Percentiles rank a stretch among this genome's conserved stretches.
These are phyloP conservation scores for Xanthostigma xanthostigma DNA, from an alignment of 2,888 invertebrate genomes.

Conservation along the genomic window DNA sequence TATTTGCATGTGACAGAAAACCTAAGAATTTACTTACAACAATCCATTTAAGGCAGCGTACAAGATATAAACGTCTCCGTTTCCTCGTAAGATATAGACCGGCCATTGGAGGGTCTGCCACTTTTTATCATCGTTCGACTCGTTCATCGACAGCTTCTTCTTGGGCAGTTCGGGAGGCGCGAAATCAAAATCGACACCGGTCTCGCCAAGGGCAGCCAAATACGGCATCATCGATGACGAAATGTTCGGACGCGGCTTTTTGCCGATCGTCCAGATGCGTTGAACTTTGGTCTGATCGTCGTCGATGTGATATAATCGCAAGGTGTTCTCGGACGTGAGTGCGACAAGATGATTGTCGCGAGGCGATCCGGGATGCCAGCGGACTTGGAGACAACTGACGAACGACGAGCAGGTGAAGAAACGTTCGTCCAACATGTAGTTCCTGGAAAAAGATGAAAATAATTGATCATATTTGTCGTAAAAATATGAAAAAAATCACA, in stretches of 20 bases:
- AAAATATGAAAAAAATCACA: no score
- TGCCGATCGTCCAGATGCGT: constrained; percentile 22
- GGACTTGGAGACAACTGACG: constrained; percentile 55
- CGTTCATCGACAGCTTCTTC: constrained; percentile 1
- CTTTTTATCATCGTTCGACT: constrained; percentile 5
- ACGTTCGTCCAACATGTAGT: constrained; percentile 55
- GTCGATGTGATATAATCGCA: constrained; percentile 31
- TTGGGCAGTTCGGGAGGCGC: constrained; percentile 33
- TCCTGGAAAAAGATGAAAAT: constrained; percentile 35
- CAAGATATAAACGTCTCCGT: constrained; percentile 60
- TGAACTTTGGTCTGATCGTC: constrained; percentile 18
- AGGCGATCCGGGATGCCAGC: constrained; percentile 77
- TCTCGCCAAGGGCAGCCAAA: constrained; percentile 53
- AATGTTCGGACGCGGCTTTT: constrained; percentile 22
- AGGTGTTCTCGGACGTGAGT: constrained; percentile 71
- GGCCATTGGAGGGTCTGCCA: constrained; percentile 40
- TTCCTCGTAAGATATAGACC: constrained; percentile 64
- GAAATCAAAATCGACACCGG: constrained; percentile 77
- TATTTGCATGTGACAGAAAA: no score
- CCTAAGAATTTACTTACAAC: constrained; percentile 20
- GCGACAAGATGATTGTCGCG: constrained; percentile 62
- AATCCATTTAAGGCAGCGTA: constrained; percentile 29
- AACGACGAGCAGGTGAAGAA: constrained; percentile 52
- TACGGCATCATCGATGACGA: constrained; percentile 24
- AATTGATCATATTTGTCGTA: constrained; percentile 2